A percentile compares a stretch with the other conserved stretches of the same genome.
Conservation (phyloP, 2,888 invertebrate species). For the Mesopsocus fuscifrons region DNA sequence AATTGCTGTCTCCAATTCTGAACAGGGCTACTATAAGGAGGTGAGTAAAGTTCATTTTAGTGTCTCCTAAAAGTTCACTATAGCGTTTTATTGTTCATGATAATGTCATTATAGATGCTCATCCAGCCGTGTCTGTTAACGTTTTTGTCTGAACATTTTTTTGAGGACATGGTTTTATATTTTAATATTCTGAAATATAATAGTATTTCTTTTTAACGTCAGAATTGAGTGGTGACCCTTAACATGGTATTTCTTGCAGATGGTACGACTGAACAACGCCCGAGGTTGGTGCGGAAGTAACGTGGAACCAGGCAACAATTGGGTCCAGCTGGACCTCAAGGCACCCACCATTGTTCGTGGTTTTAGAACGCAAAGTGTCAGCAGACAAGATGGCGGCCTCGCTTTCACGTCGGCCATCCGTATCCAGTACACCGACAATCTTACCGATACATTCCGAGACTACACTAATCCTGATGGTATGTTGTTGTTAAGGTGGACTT, state of each 20-base stretch:
- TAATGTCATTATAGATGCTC: not conserved
- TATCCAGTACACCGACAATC: slow-evolving; percentile 70
- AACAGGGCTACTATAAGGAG: slow-evolving; percentile 63
- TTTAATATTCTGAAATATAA: no score
- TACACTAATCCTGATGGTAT: slow-evolving; percentile 77
- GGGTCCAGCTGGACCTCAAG: slow-evolving; percentile 71
- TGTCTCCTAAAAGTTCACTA: no score
- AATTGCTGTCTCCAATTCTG: slow-evolving; percentile 65
- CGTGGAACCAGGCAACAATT: slow-evolving; percentile 70
- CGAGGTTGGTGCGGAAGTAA: slow-evolving; percentile 83
- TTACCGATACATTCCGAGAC: slow-evolving; percentile 77
- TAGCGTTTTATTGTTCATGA: no score
- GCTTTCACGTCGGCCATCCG: slow-evolving; percentile 83
- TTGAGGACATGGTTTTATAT: no score
- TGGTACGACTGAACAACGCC: slow-evolving; percentile 63
- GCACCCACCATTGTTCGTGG: slow-evolving; percentile 78
- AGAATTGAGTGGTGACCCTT: no score
- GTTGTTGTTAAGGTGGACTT: no score
- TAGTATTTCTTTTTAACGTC: no score
- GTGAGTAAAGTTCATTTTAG: no score
- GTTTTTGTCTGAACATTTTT: no score
- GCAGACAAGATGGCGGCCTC: slow-evolving; percentile 58
- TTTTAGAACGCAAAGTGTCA: slow-evolving; percentile 77
- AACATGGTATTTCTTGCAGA: no score
- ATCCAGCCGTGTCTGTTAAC: slow-evolving; percentile 1